phyloP scores from a whole-genome alignment of 2,113 vertebrate species.

The Oriolus oriolus region DNA sequence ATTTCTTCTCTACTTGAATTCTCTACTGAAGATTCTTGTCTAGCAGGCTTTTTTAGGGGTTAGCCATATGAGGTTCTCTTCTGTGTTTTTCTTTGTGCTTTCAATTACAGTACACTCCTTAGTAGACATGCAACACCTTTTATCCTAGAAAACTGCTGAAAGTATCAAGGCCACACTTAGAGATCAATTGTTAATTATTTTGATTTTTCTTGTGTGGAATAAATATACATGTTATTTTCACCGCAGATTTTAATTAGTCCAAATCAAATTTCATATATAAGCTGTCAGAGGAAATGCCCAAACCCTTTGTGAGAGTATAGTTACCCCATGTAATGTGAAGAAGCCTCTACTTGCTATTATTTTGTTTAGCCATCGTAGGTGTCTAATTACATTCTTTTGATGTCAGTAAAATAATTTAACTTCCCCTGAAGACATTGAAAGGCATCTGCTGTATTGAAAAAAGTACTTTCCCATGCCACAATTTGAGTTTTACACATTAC shows the following conservation, averaged over 20 bases:
- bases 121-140: neutral
- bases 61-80: neutral
- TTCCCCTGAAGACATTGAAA: slow-evolving; percentile 54
- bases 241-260: slow-evolving; percentile 24
- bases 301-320: neutral
- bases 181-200: neutral
- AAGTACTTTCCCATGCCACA: slow-evolving; percentile 40
- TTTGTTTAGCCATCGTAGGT: slow-evolving; percentile 18
- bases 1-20: neutral
- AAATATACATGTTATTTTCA: neutral
- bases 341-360: slow-evolving; percentile 38
- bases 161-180: neutral
- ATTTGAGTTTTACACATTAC: neutral
- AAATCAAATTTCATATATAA: neutral
- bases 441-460: neutral
- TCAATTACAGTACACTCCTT: neutral
- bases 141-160: neutral
- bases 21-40: neutral
- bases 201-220: slow-evolving; percentile 6
- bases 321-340: neutral
- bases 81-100: neutral
- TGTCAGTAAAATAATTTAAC: slow-evolving; percentile 34
- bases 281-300: slow-evolving; percentile 9
- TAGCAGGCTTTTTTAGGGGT: neutral
- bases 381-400: slow-evolving; percentile 60